Percentiles rank a stretch among this genome's conserved stretches.
These are phyloP conservation scores for Myotis findleyi DNA, from an alignment of 2,797 vertebrate species.

Conservation along the genomic window DNA sequence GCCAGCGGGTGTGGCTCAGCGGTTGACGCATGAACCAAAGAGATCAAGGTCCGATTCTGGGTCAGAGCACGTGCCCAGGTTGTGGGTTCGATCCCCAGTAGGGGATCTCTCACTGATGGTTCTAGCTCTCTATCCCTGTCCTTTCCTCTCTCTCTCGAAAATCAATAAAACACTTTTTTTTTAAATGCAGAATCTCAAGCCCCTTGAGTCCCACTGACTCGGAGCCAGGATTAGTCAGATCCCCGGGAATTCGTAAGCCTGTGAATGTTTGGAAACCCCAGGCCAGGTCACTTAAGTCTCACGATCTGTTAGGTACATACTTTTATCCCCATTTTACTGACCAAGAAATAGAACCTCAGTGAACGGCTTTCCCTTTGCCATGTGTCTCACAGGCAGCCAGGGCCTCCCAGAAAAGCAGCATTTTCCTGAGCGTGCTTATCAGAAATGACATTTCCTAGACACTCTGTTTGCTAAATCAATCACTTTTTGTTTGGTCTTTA, in stretches of 20 bases:
- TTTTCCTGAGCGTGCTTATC: not conserved
- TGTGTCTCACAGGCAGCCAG: not conserved
- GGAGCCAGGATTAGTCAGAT: not conserved
- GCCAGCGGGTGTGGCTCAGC: too few relatives aligned
- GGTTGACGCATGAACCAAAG: too few relatives aligned
- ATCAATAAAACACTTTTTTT: too few relatives aligned
- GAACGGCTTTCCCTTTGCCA: not conserved
- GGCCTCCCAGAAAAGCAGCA: not conserved
- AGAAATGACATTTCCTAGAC: not conserved
- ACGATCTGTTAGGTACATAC: rapidly evolving
- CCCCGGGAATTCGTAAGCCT: not conserved
- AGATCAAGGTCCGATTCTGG: too few relatives aligned
- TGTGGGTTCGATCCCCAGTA: too few relatives aligned
- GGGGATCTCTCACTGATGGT: too few relatives aligned
- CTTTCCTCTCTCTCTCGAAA: too few relatives aligned
- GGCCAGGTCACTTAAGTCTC: not conserved
- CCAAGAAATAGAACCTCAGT: not conserved
- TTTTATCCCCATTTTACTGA: not conserved
- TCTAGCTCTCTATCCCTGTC: too few relatives aligned
- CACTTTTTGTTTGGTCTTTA: not conserved
- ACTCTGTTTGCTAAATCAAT: not conserved
- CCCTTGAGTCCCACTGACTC: not conserved
- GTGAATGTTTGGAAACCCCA: not conserved
- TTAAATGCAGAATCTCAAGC: not conserved
- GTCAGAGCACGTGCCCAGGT: too few relatives aligned